Percentiles rank a stretch among this genome's conserved stretches.
phyloP scores from a whole-genome alignment of 2,797 vertebrate species.

The Catharus ustulatus region DNA sequence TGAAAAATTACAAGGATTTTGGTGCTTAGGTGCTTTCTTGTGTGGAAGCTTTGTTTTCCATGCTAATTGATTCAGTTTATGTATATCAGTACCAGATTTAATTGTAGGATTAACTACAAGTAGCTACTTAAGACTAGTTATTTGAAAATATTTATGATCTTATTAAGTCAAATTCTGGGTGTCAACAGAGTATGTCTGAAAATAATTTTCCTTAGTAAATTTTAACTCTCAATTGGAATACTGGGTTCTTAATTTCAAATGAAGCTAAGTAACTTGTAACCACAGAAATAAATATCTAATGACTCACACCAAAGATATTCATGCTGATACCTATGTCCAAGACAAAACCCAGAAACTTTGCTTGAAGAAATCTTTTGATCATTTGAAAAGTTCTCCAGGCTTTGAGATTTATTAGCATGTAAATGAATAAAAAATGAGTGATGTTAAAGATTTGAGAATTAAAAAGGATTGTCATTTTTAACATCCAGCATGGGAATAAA shows the following conservation, averaged over 20 bases:
- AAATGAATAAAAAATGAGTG: background rate
- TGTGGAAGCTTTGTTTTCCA: background rate
- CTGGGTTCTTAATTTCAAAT: background rate
- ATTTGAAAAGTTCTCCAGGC: background rate
- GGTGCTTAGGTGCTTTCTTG: background rate
- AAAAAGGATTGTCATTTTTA: background rate
- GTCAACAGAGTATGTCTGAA: background rate
- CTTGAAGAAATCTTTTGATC: background rate
- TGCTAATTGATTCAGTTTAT: background rate
- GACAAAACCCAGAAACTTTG: background rate
- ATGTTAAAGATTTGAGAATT: background rate
- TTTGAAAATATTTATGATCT: background rate
- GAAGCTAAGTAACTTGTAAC: background rate
- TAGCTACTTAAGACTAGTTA: background rate
- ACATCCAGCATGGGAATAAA: background rate
- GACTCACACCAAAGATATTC: background rate
- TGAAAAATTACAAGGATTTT: background rate
- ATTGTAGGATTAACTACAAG: background rate
- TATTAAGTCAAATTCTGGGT: background rate
- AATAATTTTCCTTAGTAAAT: background rate
- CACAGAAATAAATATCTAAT: background rate
- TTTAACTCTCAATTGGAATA: background rate
- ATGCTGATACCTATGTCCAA: background rate
- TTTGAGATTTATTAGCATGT: background rate
- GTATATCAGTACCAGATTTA: background rate